A percentile compares a stretch with the other conserved stretches of the same genome.
Conservation (phyloP, 2,888 invertebrate species). For the Biston betularia region DNA sequence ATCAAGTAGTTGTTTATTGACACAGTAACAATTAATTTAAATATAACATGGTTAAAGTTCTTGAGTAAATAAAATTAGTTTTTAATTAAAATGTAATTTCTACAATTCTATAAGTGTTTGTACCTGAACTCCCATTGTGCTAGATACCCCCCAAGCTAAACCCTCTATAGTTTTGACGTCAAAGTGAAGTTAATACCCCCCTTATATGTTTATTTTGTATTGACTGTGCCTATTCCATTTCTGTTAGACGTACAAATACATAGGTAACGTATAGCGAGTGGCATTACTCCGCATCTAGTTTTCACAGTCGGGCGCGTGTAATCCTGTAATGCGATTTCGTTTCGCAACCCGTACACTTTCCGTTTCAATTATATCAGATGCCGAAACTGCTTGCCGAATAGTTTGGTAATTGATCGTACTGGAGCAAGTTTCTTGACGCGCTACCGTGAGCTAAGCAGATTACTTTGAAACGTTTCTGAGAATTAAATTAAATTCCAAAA, state of each 20-base stretch:
- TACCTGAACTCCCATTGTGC: too few relatives aligned
- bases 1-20: too few relatives aligned
- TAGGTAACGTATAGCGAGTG: neutral
- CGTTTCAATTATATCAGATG: constrained; percentile 38
- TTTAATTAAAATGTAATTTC: too few relatives aligned
- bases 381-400: constrained; percentile 24
- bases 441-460: constrained; percentile 1
- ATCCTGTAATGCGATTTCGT: constrained; percentile 41
- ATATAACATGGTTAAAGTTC: too few relatives aligned
- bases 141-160: too few relatives aligned
- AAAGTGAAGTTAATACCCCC: too few relatives aligned
- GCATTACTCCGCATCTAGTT: constrained; percentile 39
- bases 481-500: too few relatives aligned
- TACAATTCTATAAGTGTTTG: too few relatives aligned
- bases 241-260: neutral
- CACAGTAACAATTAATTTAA: too few relatives aligned
- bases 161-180: too few relatives aligned
- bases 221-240: neutral
- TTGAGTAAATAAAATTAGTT: too few relatives aligned
- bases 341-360: constrained; percentile 42
- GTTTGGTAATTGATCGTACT: constrained; percentile 14
- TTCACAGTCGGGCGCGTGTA: constrained; percentile 39
- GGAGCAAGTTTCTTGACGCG: constrained; percentile 11
- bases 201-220: neutral
- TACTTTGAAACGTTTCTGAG: neutral